Base-by-base conservation (phyloP, 2,113 vertebrate genomes). In the Pipra filicauda region DNA sequence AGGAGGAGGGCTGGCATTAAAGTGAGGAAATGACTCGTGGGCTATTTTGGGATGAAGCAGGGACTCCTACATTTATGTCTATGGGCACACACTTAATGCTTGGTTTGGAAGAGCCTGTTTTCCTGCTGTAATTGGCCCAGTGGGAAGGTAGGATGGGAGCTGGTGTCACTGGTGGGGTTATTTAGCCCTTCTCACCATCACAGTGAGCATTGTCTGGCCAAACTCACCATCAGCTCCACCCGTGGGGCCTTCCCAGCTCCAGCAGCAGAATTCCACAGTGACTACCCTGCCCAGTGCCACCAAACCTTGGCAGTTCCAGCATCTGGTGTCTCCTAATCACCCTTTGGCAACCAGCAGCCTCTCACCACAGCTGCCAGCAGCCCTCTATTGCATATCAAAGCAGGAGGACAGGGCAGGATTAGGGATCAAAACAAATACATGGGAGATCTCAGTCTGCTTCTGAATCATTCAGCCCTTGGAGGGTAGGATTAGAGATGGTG, bases 401-500 rank as follows among this genome's bases (percentile, higher is more conserved):
- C 48, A 71, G 31, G 44, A 91, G 52, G 52, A 86, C 6, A 19
- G 30, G 35, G 79, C 59, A 94, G 92, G 79, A 93, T 95, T 75
- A 95, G 35, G 73, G 86, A 91, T 84, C 80, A 77, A 91, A 96
- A 91, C 80, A 83, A 71, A 71, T 6, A 39, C 76, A 67, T 30
- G n/a, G 71, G 37, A 93, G 65, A 84, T 70, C 72, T 89, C 67
- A 77, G 48, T 9, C 61, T 84, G 55, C 91, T 89, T 73, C 86
- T 96, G 96, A 95, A 84, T 97, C 86, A 94, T n/a, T 78, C 65
- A 41, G 3, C 0, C 10, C 61, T 95, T 44, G 58, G 61, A 97
- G 74, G 81, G 52, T 75, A 72, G 85, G 89, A 95, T 97, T 97
- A 95, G 73, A 78, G 61, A 84, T 78, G 93, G 80, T 96, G 73